Evolutionary conservation across 2,113 vertebrate genomes (phyloP).

Genomic region (Spilogale gracilis): DNA sequence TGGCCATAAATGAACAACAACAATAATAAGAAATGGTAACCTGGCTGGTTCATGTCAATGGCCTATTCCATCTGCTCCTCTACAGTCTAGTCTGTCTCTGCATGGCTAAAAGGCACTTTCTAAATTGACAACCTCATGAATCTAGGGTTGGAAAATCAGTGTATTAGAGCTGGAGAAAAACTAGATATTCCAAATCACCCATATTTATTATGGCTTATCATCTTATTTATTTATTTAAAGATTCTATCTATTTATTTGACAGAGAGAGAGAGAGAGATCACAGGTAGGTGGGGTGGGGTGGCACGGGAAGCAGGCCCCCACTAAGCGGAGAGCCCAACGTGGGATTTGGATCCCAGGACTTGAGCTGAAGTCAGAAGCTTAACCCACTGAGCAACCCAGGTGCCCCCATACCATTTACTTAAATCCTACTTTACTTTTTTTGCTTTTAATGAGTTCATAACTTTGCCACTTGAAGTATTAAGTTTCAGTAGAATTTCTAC

Average conservation of each 20-base stretch:
- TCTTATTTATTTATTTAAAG: not conserved
- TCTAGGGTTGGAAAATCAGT: not conserved
- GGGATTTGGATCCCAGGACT: too few relatives aligned
- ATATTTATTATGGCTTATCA: not conserved
- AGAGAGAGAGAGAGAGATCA: too few relatives aligned
- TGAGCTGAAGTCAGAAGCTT: too few relatives aligned
- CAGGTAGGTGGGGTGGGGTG: too few relatives aligned
- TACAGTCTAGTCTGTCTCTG: not conserved
- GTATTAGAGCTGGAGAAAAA: not conserved
- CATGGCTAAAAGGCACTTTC: not conserved
- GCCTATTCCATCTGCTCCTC: not conserved
- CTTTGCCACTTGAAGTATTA: not conserved
- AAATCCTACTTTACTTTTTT: not conserved
- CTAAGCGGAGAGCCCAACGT: too few relatives aligned
- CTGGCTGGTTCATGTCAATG: not conserved
- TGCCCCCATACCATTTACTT: not conserved
- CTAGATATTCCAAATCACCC: not conserved
- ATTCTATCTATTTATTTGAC: too few relatives aligned
- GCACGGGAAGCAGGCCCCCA: too few relatives aligned
- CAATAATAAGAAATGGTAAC: not conserved
- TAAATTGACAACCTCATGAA: not conserved
- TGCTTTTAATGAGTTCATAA: not conserved
- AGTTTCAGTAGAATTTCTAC: not conserved
- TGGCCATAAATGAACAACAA: not conserved
- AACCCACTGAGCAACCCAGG: too few relatives aligned